phyloP scores from a whole-genome alignment of 2,888 invertebrate species.

The Dugesia japonica region DNA sequence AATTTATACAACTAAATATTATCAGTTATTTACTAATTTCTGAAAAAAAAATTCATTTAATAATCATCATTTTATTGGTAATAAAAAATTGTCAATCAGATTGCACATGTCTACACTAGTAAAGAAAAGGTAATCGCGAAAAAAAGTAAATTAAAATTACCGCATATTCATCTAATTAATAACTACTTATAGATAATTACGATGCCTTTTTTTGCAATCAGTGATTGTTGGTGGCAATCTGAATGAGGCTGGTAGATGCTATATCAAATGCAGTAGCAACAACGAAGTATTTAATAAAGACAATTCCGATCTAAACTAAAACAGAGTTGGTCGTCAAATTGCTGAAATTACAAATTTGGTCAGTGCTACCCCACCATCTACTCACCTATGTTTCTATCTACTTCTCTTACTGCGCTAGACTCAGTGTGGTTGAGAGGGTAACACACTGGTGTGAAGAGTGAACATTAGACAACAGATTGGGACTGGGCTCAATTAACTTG shows the following conservation, averaged over 20 bases:
- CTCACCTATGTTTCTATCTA: constrained; percentile 9
- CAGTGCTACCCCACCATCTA: constrained; percentile 14
- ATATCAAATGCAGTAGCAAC: constrained; percentile 9
- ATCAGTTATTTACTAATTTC: no score
- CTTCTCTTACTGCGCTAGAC: constrained; percentile 16
- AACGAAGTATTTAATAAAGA: constrained; percentile 6
- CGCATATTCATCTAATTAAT: constrained; percentile 14
- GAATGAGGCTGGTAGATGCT: constrained; percentile 15
- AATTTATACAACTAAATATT: no score
- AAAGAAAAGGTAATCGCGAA: neutral
- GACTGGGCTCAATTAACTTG: constrained; percentile 20
- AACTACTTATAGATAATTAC: constrained; percentile 20
- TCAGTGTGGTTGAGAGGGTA: constrained; percentile 20
- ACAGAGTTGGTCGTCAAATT: constrained; percentile 16
- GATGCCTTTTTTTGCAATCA: constrained; percentile 17
- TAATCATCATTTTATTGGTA: constrained; percentile 1
- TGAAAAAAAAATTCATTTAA: neutral
- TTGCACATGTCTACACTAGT: no score
- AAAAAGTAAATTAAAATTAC: constrained; percentile 11
- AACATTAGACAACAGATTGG: constrained; percentile 20
- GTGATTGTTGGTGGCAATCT: constrained; percentile 2
- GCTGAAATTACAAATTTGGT: constrained; percentile 20
- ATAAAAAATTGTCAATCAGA: neutral
- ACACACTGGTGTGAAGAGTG: constrained; percentile 14
- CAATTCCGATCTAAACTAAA: neutral